Base-by-base conservation (phyloP, 2,797 vertebrate species). In the Sorex maritimensis region DNA sequence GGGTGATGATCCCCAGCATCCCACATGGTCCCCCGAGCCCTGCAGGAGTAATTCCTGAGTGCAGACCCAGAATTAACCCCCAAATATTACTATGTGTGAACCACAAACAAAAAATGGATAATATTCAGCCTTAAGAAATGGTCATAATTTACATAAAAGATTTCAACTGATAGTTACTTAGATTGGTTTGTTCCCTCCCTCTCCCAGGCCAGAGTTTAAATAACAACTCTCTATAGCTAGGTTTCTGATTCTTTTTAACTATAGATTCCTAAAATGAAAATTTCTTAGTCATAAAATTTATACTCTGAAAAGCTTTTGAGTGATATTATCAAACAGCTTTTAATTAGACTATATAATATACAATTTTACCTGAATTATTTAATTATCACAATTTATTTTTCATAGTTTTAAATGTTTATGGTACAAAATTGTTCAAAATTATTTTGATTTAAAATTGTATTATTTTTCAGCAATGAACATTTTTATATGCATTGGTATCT, bases 371-470 rank as follows among this genome's bases (percentile, higher is more conserved):
- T 26, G 8, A 61, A n/a, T 34, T 13, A 1, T 71, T 65, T 63
- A 52, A 83, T 14, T 55, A 55, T 55, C 17, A 17, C 52, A 55
- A 55, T 15, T 92, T 77, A 74, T 88, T 96, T 88, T 68, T 6
- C 26, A 80, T 73, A 21, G 6, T 88, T 73, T 88, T 1, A 4
- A 84, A 44, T 83, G 2, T 84, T 63, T 34, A 28, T 2, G 73
- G 23, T 74, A 28, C 24, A 88, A 24, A 68, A 85, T 80, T 74
- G 34, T 71, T 46, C 90, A 49, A 15, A 0, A 21, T 71, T 34
- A 91, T 63, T 93, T 95, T 63, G 30, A 63, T 86, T 67, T 79
- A 8, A 19, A 68, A 63, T 68, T 92, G 77, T 82, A 21, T 38
- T 81, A 13, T 77, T 83, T 83, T 46, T 67, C 82, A 44, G 30